phyloP scores from a whole-genome alignment of 1,140 invertebrate genomes.

The Andrena cerasifolii region DNA sequence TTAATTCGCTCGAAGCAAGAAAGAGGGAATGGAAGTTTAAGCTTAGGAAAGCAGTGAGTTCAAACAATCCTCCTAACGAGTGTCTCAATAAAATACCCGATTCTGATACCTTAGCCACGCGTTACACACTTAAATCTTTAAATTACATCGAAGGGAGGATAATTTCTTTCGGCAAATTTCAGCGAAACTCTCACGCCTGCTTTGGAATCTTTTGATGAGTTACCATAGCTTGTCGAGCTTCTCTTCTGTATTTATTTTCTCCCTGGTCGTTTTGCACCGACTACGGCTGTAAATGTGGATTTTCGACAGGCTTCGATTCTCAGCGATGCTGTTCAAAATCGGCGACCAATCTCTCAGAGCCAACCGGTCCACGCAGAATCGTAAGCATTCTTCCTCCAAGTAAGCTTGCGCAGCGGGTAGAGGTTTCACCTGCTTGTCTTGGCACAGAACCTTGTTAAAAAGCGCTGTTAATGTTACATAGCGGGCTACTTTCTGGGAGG shows the following conservation, averaged over 20 bases:
- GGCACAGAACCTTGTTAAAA: slow-evolving; percentile 58
- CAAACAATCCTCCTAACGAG: neutral
- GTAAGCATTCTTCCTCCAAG: slow-evolving; percentile 52
- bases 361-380: slow-evolving; percentile 60
- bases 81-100: neutral
- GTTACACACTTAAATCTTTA: neutral
- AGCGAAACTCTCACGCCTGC: slow-evolving; percentile 5
- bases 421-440: slow-evolving; percentile 44
- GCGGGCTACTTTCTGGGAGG: neutral
- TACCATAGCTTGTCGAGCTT: slow-evolving; percentile 65
- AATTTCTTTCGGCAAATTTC: neutral
- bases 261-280: slow-evolving; percentile 45
- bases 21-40: slow-evolving; percentile 17
- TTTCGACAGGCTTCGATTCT: slow-evolving; percentile 57
- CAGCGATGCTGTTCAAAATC: slow-evolving; percentile 54
- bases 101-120: neutral
- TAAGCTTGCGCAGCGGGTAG: slow-evolving; percentile 41
- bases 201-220: neutral
- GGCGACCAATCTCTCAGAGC: slow-evolving; percentile 60
- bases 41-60: slow-evolving; percentile 9
- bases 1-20: neutral
- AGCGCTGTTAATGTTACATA: neutral
- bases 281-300: slow-evolving; percentile 58
- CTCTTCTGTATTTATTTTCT: slow-evolving; percentile 61
- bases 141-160: neutral